A percentile compares a stretch with the other conserved stretches of the same genome.
Evolutionary conservation across 2,888 invertebrate species (phyloP).

Genomic region (Deilephila porcellus): DNA sequence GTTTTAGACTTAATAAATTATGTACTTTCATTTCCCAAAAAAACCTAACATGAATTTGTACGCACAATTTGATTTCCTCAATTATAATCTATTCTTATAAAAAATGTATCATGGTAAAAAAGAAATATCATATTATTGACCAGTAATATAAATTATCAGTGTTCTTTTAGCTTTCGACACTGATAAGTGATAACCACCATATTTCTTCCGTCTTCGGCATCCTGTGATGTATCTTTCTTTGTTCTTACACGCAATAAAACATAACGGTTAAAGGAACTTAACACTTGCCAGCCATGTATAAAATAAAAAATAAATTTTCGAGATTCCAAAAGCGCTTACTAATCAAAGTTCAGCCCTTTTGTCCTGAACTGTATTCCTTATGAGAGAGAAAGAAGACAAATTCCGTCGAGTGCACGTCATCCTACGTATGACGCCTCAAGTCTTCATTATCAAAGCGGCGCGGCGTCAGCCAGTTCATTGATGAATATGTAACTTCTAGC

Average conservation of each 20-base stretch:
- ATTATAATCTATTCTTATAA: too few relatives aligned
- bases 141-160: too few relatives aligned
- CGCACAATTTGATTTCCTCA: too few relatives aligned
- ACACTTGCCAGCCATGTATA: not conserved
- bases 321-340: conserved; percentile 45
- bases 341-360: conserved; percentile 41
- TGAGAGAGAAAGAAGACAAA: conserved; percentile 58
- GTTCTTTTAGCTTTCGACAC: too few relatives aligned
- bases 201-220: not conserved
- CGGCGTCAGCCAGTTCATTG: conserved; percentile 66
- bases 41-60: too few relatives aligned
- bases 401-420: conserved; percentile 68
- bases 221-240: not conserved
- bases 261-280: conserved; percentile 31
- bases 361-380: conserved; percentile 37
- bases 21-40: not conserved
- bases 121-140: too few relatives aligned
- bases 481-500: conserved; percentile 53
- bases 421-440: conserved; percentile 58
- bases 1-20: not conserved
- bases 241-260: conserved; percentile 4
- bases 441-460: conserved; percentile 61
- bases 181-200: not conserved
- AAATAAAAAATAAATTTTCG: conserved; percentile 29
- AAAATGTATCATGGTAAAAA: too few relatives aligned